A percentile compares a stretch with the other conserved stretches of the same genome.
Evolutionary conservation across 30 jellyfish, hydroid and myxozoan genomes (phyloP).

Genomic region (Phacellophora camtschatica): DNA sequence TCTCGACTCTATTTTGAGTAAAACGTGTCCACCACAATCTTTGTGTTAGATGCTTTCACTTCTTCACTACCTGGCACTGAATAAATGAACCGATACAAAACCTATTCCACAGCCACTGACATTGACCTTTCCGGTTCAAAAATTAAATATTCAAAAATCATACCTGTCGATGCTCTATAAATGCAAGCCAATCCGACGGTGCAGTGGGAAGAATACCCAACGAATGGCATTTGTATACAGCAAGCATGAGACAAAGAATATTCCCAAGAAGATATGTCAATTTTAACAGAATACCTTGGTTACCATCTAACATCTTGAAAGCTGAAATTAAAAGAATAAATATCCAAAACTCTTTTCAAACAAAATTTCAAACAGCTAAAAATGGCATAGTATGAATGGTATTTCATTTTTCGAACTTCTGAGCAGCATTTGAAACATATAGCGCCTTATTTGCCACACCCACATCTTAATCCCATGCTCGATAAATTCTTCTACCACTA

Average conservation of each 20-base stretch:
- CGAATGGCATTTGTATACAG: constrained; percentile 91
- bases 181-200: constrained; percentile 98
- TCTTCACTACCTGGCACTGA: neutral
- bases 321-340: constrained; percentile 39
- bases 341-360: too few relatives aligned
- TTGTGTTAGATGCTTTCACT: too few relatives aligned
- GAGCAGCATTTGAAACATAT: too few relatives aligned
- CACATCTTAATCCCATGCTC: too few relatives aligned
- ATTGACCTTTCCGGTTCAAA: too few relatives aligned
- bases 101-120: neutral
- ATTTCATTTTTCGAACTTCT: too few relatives aligned
- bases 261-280: constrained; percentile 85
- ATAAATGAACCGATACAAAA: neutral
- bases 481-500: too few relatives aligned
- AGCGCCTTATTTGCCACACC: too few relatives aligned
- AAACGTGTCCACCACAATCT: too few relatives aligned
- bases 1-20: too few relatives aligned
- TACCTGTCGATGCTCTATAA: constrained; percentile 95
- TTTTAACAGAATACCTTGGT: constrained; percentile 79
- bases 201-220: constrained; percentile 96
- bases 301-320: constrained; percentile 89
- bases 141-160: neutral
- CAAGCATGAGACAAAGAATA: constrained; percentile 62
- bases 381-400: too few relatives aligned
- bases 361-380: too few relatives aligned